phyloP scores from a whole-genome alignment of 2,113 vertebrate species.

The Odobenus rosmarus region DNA sequence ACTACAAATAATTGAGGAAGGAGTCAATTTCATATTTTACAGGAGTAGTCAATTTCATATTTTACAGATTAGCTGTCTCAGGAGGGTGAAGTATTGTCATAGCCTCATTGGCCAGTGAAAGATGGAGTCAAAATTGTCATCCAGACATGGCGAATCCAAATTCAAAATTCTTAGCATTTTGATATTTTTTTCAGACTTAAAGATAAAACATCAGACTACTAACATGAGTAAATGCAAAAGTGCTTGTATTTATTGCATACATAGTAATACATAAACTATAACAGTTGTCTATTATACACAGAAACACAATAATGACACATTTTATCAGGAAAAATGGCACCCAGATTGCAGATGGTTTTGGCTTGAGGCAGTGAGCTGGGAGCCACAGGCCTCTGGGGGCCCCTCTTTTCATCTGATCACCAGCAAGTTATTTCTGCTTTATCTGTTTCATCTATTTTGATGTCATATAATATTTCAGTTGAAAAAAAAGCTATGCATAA shows the following conservation, averaged over 20 bases:
- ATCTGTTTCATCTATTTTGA: not conserved
- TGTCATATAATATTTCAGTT: not conserved
- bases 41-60: not conserved
- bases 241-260: not conserved
- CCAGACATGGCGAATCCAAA: not conserved
- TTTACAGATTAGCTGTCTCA: not conserved
- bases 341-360: not conserved
- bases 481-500: not conserved
- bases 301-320: not conserved
- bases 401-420: not conserved
- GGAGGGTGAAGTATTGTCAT: not conserved
- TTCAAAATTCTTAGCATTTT: not conserved
- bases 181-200: not conserved
- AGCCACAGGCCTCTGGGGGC: accelerated
- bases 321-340: not conserved
- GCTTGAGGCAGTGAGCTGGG: not conserved
- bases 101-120: not conserved
- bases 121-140: not conserved
- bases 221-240: not conserved
- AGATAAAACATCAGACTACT: not conserved
- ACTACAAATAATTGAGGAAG: not conserved
- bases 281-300: not conserved
- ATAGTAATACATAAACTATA: not conserved
- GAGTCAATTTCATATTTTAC: not conserved
- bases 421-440: not conserved